A percentile compares a stretch with the other conserved stretches of the same genome.
Conservation (phyloP, 1,140 invertebrate genomes). For the Magallana angulata region DNA sequence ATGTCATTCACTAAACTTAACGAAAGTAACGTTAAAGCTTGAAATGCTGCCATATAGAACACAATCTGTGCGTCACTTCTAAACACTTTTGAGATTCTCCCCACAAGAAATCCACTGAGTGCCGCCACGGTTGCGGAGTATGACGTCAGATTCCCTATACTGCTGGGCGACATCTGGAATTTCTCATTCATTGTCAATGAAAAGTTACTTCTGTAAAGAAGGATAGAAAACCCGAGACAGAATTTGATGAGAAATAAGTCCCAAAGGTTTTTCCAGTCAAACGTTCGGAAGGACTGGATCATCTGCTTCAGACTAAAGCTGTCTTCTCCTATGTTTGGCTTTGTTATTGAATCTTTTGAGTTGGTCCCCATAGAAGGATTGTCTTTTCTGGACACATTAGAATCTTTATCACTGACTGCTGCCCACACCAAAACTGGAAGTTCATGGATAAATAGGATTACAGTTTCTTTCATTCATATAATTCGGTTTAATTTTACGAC, state of each 20-base stretch:
- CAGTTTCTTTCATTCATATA: too few relatives aligned
- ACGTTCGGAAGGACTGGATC: constrained; percentile 66
- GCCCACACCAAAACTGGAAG: constrained; percentile 21
- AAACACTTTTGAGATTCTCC: constrained; percentile 73
- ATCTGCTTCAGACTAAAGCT: constrained; percentile 64
- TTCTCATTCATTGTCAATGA: constrained; percentile 71
- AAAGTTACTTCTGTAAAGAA: constrained; percentile 78
- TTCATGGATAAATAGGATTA: background rate
- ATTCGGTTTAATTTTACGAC: too few relatives aligned
- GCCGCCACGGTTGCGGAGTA: constrained; percentile 74
- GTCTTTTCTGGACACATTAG: background rate
- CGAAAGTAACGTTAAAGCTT: constrained; percentile 62
- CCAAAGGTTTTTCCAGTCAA: constrained; percentile 77
- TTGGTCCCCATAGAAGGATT: constrained; percentile 43
- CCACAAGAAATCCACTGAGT: constrained; percentile 74
- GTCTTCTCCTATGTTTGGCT: constrained; percentile 62
- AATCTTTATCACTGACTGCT: constrained; percentile 10
- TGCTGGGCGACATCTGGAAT: constrained; percentile 73
- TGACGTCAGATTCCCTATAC: constrained; percentile 78
- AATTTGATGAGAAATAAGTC: constrained; percentile 78
- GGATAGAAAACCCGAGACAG: constrained; percentile 77
- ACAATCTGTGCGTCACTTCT: constrained; percentile 70
- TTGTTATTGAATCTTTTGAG: constrained; percentile 53
- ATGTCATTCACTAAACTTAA: constrained; percentile 60
- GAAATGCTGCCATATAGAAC: constrained; percentile 70